Percentiles rank a stretch among this genome's conserved stretches.
These are phyloP conservation scores for Rhizomys pruinosus DNA, from an alignment of 2,113 vertebrate genomes.

Conservation along the genomic window DNA sequence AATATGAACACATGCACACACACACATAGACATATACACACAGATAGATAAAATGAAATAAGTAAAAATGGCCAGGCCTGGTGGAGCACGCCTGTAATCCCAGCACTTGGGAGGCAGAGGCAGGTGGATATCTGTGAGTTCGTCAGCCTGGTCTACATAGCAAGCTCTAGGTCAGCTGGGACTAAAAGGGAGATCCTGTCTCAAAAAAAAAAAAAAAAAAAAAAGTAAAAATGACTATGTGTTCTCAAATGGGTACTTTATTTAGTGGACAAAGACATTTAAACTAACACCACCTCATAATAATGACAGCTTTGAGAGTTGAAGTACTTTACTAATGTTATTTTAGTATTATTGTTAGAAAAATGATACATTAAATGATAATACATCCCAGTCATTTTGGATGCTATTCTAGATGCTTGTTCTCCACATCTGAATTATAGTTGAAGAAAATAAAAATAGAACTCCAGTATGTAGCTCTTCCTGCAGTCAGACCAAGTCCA, in stretches of 20 bases:
- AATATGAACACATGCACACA: background rate
- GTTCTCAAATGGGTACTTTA: background rate
- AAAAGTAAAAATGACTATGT: background rate
- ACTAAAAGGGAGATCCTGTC: too few species aligned
- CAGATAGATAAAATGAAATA: background rate
- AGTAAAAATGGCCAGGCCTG: too few species aligned
- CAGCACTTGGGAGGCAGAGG: too few species aligned
- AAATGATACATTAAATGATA: background rate
- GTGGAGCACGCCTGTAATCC: too few species aligned
- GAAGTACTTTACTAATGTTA: background rate
- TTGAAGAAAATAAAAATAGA: conserved; percentile 13
- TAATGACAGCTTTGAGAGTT: conserved; percentile 17
- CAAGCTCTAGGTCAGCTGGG: too few species aligned
- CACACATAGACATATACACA: background rate
- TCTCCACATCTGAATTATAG: background rate
- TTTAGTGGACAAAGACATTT: conserved; percentile 11
- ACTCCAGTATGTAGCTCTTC: background rate
- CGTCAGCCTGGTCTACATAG: too few species aligned
- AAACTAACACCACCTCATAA: background rate
- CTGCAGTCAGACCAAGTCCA: background rate
- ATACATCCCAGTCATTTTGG: background rate
- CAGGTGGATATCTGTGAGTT: too few species aligned
- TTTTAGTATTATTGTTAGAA: background rate
- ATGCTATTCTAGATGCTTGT: background rate
- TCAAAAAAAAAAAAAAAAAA: background rate